A percentile compares a stretch with the other conserved stretches of the same genome.
Evolutionary conservation across 2,113 vertebrate species (phyloP).

Genomic region (Rhabdomys dilectus): DNA sequence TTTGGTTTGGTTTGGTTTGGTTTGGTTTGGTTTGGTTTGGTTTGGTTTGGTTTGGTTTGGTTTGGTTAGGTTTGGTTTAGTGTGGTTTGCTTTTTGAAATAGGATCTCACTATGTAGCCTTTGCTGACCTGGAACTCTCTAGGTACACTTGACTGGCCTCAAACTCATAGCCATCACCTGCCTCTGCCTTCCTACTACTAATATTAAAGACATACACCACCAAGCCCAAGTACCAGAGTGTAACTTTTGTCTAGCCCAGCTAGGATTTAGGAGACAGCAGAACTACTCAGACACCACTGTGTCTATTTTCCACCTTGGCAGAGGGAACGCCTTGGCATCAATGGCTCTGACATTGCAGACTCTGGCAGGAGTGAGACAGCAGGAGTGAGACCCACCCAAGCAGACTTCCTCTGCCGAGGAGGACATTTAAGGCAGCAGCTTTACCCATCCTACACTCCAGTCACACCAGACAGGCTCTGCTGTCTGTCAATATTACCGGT

Average conservation of each 20-base stretch:
- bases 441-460: not conserved
- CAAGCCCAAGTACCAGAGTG: not conserved
- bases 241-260: not conserved
- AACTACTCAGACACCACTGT: not conserved
- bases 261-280: not conserved
- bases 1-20: too few species aligned
- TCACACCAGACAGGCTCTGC: not conserved
- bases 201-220: not conserved
- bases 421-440: not conserved
- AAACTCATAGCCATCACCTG: not conserved
- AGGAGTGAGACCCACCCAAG: not conserved
- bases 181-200: not conserved
- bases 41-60: too few species aligned
- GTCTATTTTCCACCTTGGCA: not conserved
- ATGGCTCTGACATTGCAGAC: not conserved
- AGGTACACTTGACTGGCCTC: not conserved
- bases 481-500: not conserved
- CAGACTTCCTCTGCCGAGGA: not conserved
- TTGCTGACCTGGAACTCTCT: not conserved
- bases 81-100: not conserved
- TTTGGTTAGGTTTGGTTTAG: too few species aligned
- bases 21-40: too few species aligned
- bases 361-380: not conserved
- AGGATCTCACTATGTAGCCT: not conserved
- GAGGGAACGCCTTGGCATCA: not conserved